Evolutionary conservation across 2,888 invertebrate species (phyloP).

Genomic region (Nesidiocoris tenuis): DNA sequence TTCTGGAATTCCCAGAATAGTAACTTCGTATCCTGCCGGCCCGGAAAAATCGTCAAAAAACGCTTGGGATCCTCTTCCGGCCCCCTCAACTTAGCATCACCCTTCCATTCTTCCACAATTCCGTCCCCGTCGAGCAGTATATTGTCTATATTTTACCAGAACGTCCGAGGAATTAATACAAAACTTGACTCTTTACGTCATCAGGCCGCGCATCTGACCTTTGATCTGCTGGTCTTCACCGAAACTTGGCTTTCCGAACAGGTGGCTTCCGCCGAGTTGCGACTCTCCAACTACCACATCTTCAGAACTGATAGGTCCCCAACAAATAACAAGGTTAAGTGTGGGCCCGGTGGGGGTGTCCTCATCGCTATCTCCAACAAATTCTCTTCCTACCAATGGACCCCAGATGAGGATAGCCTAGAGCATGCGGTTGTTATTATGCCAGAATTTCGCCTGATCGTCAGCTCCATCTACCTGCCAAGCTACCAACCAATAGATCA

Average conservation of each 20-base stretch:
- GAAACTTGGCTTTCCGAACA: background rate
- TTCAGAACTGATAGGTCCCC: background rate
- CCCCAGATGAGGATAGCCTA: background rate
- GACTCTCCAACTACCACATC: background rate
- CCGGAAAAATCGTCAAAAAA: background rate
- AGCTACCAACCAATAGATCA: background rate
- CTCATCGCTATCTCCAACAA: background rate
- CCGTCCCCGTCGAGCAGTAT: no score
- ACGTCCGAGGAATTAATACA: background rate
- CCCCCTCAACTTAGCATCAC: no score
- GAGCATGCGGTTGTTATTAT: background rate
- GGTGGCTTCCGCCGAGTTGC: background rate
- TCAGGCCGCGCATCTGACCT: background rate
- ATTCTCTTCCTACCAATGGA: background rate
- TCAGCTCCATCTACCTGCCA: slow-evolving; percentile 6
- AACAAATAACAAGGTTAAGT: background rate
- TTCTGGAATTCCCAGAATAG: background rate
- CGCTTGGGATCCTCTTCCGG: background rate
- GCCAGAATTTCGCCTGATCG: background rate
- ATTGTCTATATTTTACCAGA: background rate
- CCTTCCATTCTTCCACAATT: no score
- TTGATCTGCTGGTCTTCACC: background rate
- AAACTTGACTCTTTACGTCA: background rate
- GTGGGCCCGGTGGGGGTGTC: background rate
- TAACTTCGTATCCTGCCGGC: no score